Conservation (phyloP, 2,797 vertebrate genomes). For the Tarsius wallacei region DNA sequence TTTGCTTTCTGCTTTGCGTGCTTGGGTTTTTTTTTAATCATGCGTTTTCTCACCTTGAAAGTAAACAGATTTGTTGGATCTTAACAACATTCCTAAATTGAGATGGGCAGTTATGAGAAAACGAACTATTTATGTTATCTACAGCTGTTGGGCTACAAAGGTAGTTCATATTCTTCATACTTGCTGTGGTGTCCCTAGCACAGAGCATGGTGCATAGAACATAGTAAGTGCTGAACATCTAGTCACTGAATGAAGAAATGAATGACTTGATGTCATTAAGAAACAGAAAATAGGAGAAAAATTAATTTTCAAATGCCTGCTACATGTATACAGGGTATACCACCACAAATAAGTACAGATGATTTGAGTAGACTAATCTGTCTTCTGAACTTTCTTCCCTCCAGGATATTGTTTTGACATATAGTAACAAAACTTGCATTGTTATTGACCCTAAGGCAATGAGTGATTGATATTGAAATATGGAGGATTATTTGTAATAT, state of each 20-base stretch:
- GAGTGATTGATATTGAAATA: background rate
- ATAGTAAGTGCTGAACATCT: background rate
- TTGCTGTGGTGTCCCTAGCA: background rate
- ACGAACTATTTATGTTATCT: slow-evolving; percentile 14
- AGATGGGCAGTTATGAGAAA: background rate
- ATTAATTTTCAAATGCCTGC: background rate
- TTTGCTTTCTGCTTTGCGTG: background rate
- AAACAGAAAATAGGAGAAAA: slow-evolving; percentile 5
- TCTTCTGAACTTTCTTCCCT: background rate
- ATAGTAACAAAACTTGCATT: background rate
- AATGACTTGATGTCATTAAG: background rate
- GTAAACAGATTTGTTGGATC: background rate
- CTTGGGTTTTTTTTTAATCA: background rate
- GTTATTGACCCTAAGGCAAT: background rate
- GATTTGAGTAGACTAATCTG: background rate
- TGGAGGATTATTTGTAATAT: background rate
- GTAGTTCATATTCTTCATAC: background rate
- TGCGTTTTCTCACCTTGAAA: slow-evolving; percentile 47
- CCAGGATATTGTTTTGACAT: background rate
- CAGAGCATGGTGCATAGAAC: background rate
- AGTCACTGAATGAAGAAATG: background rate
- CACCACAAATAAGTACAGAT: background rate
- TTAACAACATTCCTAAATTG: slow-evolving; percentile 23
- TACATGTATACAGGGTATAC: background rate
- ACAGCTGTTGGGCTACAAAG: background rate